phyloP scores from a whole-genome alignment of 2,797 vertebrate genomes.

The Alosa sapidissima region DNA sequence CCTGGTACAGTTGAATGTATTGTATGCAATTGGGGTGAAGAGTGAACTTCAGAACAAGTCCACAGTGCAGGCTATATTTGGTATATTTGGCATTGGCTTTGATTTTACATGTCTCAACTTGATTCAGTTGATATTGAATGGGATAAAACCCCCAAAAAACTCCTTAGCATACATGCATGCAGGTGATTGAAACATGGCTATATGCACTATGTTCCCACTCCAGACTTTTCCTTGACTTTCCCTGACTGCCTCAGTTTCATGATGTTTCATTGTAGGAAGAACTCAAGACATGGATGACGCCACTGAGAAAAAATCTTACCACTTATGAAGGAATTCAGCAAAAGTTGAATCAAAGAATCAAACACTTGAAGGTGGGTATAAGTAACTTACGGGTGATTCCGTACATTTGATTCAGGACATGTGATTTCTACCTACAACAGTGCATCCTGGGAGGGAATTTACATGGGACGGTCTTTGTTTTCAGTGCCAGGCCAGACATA shows the following conservation, averaged over 20 bases:
- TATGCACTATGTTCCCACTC: too few relatives aligned
- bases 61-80: too few relatives aligned
- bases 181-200: too few relatives aligned
- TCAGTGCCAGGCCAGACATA: background rate
- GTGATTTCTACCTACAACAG: background rate
- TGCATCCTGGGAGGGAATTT: background rate
- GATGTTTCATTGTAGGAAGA: background rate
- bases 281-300: background rate
- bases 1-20: too few relatives aligned
- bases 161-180: too few relatives aligned
- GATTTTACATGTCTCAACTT: too few relatives aligned
- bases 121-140: too few relatives aligned
- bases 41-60: too few relatives aligned
- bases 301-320: background rate
- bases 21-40: too few relatives aligned
- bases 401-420: background rate
- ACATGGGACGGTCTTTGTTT: background rate
- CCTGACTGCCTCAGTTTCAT: background rate
- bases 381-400: background rate
- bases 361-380: background rate
- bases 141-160: too few relatives aligned
- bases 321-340: slow-evolving; percentile 6
- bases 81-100: too few relatives aligned
- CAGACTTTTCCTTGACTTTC: too few relatives aligned
- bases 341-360: background rate